Percentiles rank a stretch among this genome's conserved stretches.
These are phyloP conservation scores for Telenomus remus DNA, from an alignment of 1,140 invertebrate genomes.

Conservation along the genomic window DNA sequence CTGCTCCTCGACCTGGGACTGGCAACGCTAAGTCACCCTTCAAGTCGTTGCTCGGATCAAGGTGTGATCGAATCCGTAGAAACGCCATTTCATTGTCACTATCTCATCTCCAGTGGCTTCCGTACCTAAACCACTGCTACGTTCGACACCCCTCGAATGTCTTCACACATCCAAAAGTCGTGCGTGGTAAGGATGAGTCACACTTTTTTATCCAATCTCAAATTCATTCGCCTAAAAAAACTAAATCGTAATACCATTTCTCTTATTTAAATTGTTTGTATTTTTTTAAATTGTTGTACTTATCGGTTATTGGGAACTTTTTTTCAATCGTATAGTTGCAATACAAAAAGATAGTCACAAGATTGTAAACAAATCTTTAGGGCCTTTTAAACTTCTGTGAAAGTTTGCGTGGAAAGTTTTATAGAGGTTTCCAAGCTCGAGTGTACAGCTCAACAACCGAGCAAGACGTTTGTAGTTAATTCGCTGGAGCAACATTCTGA, in stretches of 20 bases:
- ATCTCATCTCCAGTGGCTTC: constrained; percentile 58
- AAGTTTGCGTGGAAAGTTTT: constrained; percentile 17
- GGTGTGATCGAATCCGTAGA: constrained; percentile 38
- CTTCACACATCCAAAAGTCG: constrained; percentile 73
- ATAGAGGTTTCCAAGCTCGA: constrained; percentile 12
- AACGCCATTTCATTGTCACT: constrained; percentile 54
- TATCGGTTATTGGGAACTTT: too few relatives aligned
- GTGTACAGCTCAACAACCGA: constrained; percentile 2
- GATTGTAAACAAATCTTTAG: constrained; percentile 18
- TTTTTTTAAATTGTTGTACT: too few relatives aligned
- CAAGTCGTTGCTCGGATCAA: constrained; percentile 43
- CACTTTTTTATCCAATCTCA: constrained; percentile 2
- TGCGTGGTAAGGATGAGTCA: constrained; percentile 66
- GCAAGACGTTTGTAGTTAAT: constrained; percentile 24
- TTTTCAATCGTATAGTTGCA: neutral
- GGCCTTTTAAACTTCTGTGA: constrained; percentile 5
- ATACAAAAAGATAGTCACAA: constrained; percentile 5
- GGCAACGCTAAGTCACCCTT: constrained; percentile 42
- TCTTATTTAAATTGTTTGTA: too few relatives aligned
- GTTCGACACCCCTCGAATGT: constrained; percentile 71
- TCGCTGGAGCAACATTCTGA: constrained; percentile 18
- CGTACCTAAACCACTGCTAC: constrained; percentile 63
- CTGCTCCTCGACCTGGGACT: constrained; percentile 53
- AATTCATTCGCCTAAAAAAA: neutral
- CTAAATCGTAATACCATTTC: too few relatives aligned